Evolutionary conservation across 1,140 invertebrate species (phyloP).

Genomic region (Drosophila bifasciata): DNA sequence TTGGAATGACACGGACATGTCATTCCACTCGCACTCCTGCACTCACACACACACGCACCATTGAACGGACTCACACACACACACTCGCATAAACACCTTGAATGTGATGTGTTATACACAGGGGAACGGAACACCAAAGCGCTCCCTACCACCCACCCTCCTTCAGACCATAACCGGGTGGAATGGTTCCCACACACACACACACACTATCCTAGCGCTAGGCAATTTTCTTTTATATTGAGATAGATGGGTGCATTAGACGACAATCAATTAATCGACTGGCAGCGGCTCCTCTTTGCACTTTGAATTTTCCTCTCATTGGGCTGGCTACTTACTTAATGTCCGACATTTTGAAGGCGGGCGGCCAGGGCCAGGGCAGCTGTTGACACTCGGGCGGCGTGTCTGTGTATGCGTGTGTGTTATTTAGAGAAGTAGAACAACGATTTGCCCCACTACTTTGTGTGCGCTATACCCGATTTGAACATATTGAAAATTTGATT

Average conservation of each 20-base stretch:
- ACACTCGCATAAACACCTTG: constrained; percentile 36
- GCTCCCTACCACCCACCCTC: too few species aligned
- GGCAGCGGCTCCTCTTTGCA: constrained; percentile 8
- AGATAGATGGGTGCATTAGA: too few species aligned
- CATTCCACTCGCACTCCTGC: neutral
- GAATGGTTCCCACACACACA: too few species aligned
- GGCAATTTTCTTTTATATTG: constrained; percentile 1
- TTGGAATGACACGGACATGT: too few species aligned
- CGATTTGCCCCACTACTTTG: constrained; percentile 9
- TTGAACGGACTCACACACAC: neutral
- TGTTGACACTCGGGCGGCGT: constrained; percentile 70
- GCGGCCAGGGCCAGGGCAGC: constrained; percentile 58
- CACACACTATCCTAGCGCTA: too few species aligned
- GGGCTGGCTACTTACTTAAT: constrained; percentile 68
- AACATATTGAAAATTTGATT: constrained; percentile 18
- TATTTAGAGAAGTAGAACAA: constrained; percentile 31
- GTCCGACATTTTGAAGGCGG: constrained; percentile 74
- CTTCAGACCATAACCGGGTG: too few species aligned
- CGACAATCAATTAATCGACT: too few species aligned
- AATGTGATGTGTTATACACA: constrained; percentile 53
- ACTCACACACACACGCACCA: constrained; percentile 20
- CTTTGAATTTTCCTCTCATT: neutral
- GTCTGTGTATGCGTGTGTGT: constrained; percentile 42
- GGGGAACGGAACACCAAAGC: too few species aligned
- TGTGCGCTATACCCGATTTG: constrained; percentile 7